Percentiles rank a stretch among this genome's conserved stretches.
Conservation (phyloP, 2,797 vertebrate species). For the Enteromius argenteus region DNA sequence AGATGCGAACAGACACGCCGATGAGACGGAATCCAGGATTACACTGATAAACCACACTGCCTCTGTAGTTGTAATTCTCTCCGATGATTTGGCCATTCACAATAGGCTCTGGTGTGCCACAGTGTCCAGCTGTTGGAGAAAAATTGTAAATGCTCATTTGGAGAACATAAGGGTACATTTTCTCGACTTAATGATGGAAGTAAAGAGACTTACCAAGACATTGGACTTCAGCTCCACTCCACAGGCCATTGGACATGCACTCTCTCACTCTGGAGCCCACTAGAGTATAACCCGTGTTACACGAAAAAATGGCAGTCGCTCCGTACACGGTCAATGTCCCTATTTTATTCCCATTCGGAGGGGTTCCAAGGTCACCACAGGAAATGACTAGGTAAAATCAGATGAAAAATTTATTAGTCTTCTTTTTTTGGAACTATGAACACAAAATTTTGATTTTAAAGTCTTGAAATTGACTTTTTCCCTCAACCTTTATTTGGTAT, state of each 20-base stretch:
- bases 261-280: slow-evolving; percentile 95
- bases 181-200: neutral
- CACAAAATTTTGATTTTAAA: neutral
- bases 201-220: slow-evolving; percentile 86
- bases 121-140: slow-evolving; percentile 88
- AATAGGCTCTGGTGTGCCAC: slow-evolving; percentile 90
- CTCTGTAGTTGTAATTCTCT: slow-evolving; percentile 96
- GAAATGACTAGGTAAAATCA: slow-evolving; percentile 86
- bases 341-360: slow-evolving; percentile 95
- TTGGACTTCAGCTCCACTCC: slow-evolving; percentile 93
- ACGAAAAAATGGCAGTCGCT: slow-evolving; percentile 98
- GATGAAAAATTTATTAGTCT: slow-evolving; percentile 3
- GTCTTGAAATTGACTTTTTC: neutral
- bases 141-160: neutral
- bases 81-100: slow-evolving; percentile 96
- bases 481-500: neutral
- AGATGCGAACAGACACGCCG: slow-evolving; percentile 95
- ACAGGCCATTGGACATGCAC: slow-evolving; percentile 97
- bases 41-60: slow-evolving; percentile 97
- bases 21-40: slow-evolving; percentile 94
- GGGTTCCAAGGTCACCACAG: slow-evolving; percentile 92
- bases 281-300: slow-evolving; percentile 95
- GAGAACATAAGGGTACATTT: neutral
- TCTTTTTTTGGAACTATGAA: neutral
- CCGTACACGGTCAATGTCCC: slow-evolving; percentile 92